Percentiles rank a stretch among this genome's conserved stretches.
Evolutionary conservation across 2,888 invertebrate genomes (phyloP).

Genomic region (Calephelis perditalis): DNA sequence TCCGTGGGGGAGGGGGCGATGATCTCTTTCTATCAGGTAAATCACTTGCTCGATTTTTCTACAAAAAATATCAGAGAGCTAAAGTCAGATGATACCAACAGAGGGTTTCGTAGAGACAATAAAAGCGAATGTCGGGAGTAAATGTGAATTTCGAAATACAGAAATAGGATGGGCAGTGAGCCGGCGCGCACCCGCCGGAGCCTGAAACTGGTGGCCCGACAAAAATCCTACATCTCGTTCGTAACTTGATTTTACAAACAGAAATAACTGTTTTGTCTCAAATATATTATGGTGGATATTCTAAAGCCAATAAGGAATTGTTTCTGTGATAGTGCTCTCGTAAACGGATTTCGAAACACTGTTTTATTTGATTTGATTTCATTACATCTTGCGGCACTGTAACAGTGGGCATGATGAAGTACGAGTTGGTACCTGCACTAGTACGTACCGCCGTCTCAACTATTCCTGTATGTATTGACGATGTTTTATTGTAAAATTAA

Average conservation of each 20-base stretch:
- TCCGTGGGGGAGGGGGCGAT: too few species aligned
- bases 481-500: too few species aligned
- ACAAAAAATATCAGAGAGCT: too few species aligned
- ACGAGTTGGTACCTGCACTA: too few species aligned
- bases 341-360: too few species aligned
- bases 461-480: too few species aligned
- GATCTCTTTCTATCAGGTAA: too few species aligned
- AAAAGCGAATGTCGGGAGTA: conserved; percentile 15
- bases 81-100: neutral
- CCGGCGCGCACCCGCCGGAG: conserved; percentile 18
- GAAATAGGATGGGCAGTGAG: conserved; percentile 19
- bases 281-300: neutral
- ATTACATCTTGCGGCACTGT: too few species aligned
- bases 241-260: conserved; percentile 19
- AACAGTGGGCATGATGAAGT: too few species aligned
- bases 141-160: conserved; percentile 15
- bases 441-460: too few species aligned
- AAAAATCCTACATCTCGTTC: conserved; percentile 17
- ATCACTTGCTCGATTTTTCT: too few species aligned
- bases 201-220: conserved; percentile 19
- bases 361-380: too few species aligned
- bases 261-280: conserved; percentile 14
- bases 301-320: neutral
- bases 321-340: neutral
- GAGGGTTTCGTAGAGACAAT: conserved; percentile 10